These are phyloP conservation scores for Leptopilina clavipes DNA, from an alignment of 1,140 invertebrate species.

Conservation along the genomic window DNA sequence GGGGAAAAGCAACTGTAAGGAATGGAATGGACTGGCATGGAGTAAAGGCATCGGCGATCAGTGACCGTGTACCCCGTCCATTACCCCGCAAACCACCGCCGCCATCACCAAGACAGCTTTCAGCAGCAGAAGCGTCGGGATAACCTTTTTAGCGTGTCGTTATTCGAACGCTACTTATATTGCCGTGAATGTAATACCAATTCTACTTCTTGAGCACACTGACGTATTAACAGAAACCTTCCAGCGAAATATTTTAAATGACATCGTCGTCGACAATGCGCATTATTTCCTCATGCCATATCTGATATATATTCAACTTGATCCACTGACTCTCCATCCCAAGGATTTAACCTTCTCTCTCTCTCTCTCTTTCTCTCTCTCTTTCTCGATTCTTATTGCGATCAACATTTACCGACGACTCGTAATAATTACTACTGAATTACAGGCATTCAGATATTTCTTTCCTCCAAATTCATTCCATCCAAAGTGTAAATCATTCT, in stretches of 20 bases:
- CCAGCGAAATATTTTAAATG: constrained; percentile 15
- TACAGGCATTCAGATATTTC: too few species aligned
- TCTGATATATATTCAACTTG: too few species aligned
- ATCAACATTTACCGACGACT: too few species aligned
- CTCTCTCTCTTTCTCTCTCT: too few species aligned
- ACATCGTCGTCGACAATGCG: constrained; percentile 7
- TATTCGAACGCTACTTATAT: constrained; percentile 55
- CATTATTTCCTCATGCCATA: background rate
- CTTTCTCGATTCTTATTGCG: too few species aligned
- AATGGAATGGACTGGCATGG: constrained; percentile 18
- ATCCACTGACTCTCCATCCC: constrained; percentile 47
- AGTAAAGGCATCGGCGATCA: constrained; percentile 48
- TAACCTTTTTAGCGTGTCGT: constrained; percentile 58
- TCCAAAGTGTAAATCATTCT: too few species aligned
- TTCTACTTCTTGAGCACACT: constrained; percentile 17
- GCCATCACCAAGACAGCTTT: constrained; percentile 60
- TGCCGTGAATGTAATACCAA: constrained; percentile 33
- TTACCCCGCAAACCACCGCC: constrained; percentile 57
- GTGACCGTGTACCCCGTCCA: constrained; percentile 50
- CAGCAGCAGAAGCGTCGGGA: constrained; percentile 58
- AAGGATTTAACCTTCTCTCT: constrained; percentile 40
- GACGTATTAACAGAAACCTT: constrained; percentile 23
- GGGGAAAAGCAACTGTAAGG: constrained; percentile 35
- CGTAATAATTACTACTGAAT: too few species aligned
- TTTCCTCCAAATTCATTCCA: too few species aligned